Conservation (phyloP, 2,888 invertebrate species). For the Heterodera filipjevi region DNA sequence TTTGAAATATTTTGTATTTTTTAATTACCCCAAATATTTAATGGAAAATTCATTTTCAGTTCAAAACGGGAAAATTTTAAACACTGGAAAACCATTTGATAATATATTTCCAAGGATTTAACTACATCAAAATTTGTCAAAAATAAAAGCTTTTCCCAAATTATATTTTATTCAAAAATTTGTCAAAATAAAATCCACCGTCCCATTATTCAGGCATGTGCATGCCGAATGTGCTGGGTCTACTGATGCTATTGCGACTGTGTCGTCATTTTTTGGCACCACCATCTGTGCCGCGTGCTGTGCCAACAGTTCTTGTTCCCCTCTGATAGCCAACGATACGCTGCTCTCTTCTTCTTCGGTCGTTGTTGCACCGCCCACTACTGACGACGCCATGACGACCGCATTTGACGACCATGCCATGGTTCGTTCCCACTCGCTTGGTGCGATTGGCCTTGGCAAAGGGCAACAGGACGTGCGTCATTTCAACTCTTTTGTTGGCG, state of each 20-base stretch:
- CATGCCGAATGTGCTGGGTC: conserved; percentile 25
- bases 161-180: too few relatives aligned
- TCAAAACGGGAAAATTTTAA: too few relatives aligned
- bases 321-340: conserved; percentile 23
- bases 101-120: too few relatives aligned
- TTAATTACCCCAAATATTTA: too few relatives aligned
- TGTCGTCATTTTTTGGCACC: neutral
- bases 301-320: neutral
- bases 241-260: neutral
- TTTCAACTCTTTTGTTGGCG: neutral
- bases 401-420: neutral
- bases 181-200: too few relatives aligned
- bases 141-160: too few relatives aligned
- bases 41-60: too few relatives aligned
- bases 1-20: too few relatives aligned
- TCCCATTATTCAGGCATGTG: conserved; percentile 10
- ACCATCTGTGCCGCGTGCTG: neutral
- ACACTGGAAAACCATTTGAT: too few relatives aligned
- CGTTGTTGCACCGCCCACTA: neutral
- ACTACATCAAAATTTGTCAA: too few relatives aligned
- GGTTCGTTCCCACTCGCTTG: neutral
- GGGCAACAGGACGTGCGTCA: neutral
- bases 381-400: neutral
- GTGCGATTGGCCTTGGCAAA: neutral
- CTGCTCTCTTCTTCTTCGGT: conserved; percentile 24